A percentile compares a stretch with the other conserved stretches of the same genome.
Evolutionary conservation across 2,888 invertebrate genomes (phyloP).

Genomic region (Nomada goodeniana): DNA sequence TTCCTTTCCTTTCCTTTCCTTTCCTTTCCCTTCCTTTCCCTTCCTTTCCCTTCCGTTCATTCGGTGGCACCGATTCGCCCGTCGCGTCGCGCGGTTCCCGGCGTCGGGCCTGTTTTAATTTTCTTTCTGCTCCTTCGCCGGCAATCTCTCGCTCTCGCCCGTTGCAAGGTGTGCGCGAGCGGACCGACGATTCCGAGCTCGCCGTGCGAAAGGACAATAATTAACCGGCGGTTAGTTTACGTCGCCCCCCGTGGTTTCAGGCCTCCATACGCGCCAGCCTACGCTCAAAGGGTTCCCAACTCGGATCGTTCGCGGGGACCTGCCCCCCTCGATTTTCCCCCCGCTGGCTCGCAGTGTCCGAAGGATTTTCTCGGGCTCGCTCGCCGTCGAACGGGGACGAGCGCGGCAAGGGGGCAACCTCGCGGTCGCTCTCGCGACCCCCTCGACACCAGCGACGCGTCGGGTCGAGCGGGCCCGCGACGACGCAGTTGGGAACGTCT

Average conservation of each 20-base stretch:
- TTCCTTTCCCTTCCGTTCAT: conserved; percentile 19
- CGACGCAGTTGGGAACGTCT: conserved; percentile 59
- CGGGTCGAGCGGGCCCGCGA: not conserved
- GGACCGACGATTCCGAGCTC: conserved; percentile 56
- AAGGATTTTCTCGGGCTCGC: too few relatives aligned
- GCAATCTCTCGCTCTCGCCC: not conserved
- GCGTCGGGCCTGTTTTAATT: conserved; percentile 36
- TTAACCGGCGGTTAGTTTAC: conserved; percentile 83
- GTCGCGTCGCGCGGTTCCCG: conserved; percentile 47
- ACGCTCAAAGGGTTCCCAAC: conserved; percentile 63
- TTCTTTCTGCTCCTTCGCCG: not conserved
- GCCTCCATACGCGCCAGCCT: conserved; percentile 63
- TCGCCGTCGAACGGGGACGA: too few relatives aligned
- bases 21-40: conserved; percentile 17
- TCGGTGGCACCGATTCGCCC: conserved; percentile 56
- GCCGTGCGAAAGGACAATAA: conserved; percentile 80
- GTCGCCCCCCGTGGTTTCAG: conserved; percentile 80
- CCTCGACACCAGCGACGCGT: not conserved
- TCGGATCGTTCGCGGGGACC: conserved; percentile 9
- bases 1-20: too few relatives aligned
- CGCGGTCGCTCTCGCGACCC: too few relatives aligned
- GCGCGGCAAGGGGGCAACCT: too few relatives aligned
- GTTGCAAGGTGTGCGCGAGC: conserved; percentile 23
- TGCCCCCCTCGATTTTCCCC: too few relatives aligned
- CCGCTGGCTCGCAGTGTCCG: too few relatives aligned